Percentiles rank a stretch among this genome's conserved stretches.
Conservation (phyloP, 2,797 vertebrate genomes). For the Leucoraja ocellata region DNA sequence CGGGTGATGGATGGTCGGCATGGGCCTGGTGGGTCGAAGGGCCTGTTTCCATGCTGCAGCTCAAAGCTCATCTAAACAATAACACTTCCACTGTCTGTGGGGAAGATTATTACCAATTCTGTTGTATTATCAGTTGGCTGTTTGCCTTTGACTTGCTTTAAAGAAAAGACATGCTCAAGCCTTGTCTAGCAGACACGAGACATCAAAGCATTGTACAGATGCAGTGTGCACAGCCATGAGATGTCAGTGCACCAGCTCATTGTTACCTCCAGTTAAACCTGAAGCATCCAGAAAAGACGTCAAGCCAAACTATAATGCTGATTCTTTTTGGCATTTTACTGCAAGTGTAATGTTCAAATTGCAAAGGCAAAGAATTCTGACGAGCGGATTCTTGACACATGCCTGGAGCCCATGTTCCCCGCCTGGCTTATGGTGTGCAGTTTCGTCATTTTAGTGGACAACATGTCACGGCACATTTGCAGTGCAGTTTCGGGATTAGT, state of each 20-base stretch:
- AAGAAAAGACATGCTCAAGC: slow-evolving; percentile 7
- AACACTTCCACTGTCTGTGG: slow-evolving; percentile 48
- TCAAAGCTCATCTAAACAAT: too few relatives aligned
- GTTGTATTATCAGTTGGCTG: slow-evolving; percentile 50
- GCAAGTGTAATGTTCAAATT: background rate
- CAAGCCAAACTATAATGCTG: background rate
- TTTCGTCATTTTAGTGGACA: background rate
- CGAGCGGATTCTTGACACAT: background rate
- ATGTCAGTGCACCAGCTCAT: background rate
- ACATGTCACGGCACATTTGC: background rate
- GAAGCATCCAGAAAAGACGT: background rate
- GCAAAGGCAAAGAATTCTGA: background rate
- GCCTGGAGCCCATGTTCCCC: background rate
- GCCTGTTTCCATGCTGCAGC: too few relatives aligned
- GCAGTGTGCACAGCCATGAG: background rate
- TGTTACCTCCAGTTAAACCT: slow-evolving; percentile 7
- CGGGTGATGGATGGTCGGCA: too few relatives aligned
- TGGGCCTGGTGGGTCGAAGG: too few relatives aligned
- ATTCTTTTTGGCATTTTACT: background rate
- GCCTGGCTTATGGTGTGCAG: background rate
- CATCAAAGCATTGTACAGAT: too few relatives aligned
- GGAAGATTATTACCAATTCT: slow-evolving; percentile 49
- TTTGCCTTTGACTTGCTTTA: slow-evolving; percentile 39
- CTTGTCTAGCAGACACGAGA: background rate
- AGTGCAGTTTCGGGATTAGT: background rate